A percentile compares a stretch with the other conserved stretches of the same genome.
Conservation (phyloP, 2,888 invertebrate species). For the Tubiluchus corallicola region DNA sequence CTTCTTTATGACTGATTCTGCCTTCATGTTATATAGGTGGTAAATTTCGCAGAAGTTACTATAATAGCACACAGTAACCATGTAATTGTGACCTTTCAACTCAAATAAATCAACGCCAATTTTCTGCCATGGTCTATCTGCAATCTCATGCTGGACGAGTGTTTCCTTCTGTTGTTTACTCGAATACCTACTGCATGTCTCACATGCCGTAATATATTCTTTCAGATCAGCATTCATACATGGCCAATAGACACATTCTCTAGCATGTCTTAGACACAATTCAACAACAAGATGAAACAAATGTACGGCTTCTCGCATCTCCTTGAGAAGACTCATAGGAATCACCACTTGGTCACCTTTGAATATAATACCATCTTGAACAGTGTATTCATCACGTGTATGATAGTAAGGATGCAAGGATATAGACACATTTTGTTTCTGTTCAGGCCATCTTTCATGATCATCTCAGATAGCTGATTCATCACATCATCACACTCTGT, state of each 20-base stretch:
- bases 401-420: conserved; percentile 1
- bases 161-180: conserved; percentile 3
- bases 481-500: no score
- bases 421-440: no score
- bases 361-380: not conserved
- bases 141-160: not conserved
- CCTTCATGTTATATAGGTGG: not conserved
- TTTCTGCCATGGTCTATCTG: not conserved
- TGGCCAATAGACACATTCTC: conserved; percentile 1
- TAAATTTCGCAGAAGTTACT: not conserved
- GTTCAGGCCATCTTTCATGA: no score
- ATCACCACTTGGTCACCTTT: not conserved
- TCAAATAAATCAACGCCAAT: not conserved
- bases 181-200: not conserved
- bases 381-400: not conserved
- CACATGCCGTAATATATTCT: not conserved
- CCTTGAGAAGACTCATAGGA: not conserved
- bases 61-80: not conserved
- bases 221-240: not conserved
- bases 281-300: not conserved
- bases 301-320: not conserved
- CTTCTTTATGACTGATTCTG: not conserved
- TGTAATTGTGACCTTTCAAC: not conserved
- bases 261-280: not conserved
- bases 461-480: no score